A percentile compares a stretch with the other conserved stretches of the same genome.
phyloP scores from a whole-genome alignment of 2,888 invertebrate species.

The Argynnis bischoffii region DNA sequence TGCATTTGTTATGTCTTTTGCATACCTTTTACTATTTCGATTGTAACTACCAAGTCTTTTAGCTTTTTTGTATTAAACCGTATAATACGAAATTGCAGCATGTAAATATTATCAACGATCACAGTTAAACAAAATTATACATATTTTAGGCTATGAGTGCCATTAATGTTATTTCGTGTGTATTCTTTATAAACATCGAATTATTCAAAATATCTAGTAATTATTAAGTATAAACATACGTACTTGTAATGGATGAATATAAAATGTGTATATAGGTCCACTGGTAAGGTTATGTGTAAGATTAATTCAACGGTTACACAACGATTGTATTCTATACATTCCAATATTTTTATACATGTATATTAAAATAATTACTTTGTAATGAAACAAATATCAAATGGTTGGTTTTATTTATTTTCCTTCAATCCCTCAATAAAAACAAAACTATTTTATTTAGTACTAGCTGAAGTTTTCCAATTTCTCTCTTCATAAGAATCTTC shows the following conservation, averaged over 20 bases:
- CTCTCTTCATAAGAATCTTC: too few relatives aligned
- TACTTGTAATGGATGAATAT: constrained; percentile 25
- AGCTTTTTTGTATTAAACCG: constrained; percentile 14
- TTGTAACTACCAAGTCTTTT: constrained; percentile 10
- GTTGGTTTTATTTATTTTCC: constrained; percentile 34
- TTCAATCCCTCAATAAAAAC: too few relatives aligned
- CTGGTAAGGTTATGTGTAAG: constrained; percentile 42
- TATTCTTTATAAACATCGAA: constrained; percentile 48
- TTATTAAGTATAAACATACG: constrained; percentile 20
- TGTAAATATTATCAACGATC: constrained; percentile 28
- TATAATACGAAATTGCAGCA: constrained; percentile 9
- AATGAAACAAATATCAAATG: constrained; percentile 31
- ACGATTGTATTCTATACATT: constrained; percentile 55
- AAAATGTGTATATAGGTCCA: constrained; percentile 41
- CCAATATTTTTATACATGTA: constrained; percentile 44
- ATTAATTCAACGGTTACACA: constrained; percentile 48
- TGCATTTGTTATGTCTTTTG: constrained; percentile 39
- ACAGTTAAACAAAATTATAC: constrained; percentile 42
- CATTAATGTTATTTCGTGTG: constrained; percentile 68
- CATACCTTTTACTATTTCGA: constrained; percentile 22
- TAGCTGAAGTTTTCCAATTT: too few relatives aligned
- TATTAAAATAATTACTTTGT: constrained; percentile 37
- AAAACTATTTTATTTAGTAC: too few relatives aligned
- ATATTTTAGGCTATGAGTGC: constrained; percentile 79
- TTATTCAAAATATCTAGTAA: constrained; percentile 45